Conservation (phyloP, 2,113 vertebrate genomes). For the Progne subis region DNA sequence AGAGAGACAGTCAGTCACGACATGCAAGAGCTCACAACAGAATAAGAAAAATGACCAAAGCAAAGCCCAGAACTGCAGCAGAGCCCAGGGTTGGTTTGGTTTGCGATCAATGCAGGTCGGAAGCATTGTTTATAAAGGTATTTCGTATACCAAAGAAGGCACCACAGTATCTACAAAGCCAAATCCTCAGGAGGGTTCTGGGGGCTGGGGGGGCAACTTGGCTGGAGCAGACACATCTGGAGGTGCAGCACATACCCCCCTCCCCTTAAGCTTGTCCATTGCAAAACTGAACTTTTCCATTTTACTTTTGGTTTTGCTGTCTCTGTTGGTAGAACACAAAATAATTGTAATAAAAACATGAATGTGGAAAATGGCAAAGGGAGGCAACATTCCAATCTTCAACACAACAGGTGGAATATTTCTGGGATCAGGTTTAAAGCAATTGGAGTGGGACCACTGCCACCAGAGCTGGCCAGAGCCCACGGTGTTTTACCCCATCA, state of each 20-base stretch:
- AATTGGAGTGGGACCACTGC: background rate
- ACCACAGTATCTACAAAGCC: constrained; percentile 53
- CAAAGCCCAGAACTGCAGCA: constrained; percentile 38
- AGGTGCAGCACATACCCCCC: background rate
- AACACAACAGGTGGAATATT: background rate
- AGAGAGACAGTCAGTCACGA: background rate
- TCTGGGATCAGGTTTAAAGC: background rate
- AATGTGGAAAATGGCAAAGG: background rate
- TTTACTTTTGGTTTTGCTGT: constrained; percentile 18
- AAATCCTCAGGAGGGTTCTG: constrained; percentile 51
- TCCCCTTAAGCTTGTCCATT: background rate
- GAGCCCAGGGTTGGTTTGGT: constrained; percentile 48
- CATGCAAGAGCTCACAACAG: constrained; percentile 31
- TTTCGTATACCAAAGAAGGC: constrained; percentile 65
- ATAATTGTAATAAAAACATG: background rate
- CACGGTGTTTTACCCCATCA: fast-evolving
- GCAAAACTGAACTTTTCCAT: background rate
- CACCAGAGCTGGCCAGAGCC: background rate
- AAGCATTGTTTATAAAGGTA: constrained; percentile 47
- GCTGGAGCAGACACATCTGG: background rate
- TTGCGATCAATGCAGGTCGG: constrained; percentile 56
- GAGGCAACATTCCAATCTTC: background rate
- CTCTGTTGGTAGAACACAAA: constrained; percentile 8
- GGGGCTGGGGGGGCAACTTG: background rate
- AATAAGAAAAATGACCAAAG: constrained; percentile 34